Conservation (phyloP, 2,113 vertebrate genomes). For the Sinosuthora webbiana region DNA sequence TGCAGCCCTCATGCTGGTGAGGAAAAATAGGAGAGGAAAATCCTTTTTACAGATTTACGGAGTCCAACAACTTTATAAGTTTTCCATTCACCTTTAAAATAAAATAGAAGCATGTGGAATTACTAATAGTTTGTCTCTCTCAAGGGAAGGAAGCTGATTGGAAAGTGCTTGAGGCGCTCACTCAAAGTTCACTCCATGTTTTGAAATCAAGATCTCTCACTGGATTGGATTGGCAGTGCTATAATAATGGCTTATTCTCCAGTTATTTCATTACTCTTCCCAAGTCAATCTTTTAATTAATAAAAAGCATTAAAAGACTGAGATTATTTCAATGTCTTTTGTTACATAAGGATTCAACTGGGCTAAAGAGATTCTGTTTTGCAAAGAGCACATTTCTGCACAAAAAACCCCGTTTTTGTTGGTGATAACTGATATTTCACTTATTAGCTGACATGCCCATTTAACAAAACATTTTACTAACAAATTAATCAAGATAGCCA, state of each 20-base stretch:
- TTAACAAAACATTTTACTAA: neutral
- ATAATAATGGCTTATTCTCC: neutral
- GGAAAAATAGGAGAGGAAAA: neutral
- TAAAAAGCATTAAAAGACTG: neutral
- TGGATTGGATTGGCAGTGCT: neutral
- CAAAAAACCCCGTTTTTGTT: neutral
- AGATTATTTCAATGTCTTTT: neutral
- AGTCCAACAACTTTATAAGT: neutral
- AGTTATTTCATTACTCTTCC: neutral
- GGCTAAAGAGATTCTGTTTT: neutral
- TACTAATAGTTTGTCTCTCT: neutral
- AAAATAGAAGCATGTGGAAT: neutral
- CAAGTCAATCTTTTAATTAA: neutral
- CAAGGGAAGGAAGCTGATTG: neutral
- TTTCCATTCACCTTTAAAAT: slow-evolving; percentile 27
- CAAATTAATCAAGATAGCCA: neutral
- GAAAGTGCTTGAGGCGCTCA: neutral
- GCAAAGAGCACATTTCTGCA: neutral
- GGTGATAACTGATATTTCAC: neutral
- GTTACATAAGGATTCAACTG: neutral
- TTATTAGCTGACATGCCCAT: neutral
- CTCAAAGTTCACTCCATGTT: neutral
- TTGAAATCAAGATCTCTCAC: slow-evolving; percentile 1
- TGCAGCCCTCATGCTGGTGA: neutral
- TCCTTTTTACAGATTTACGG: neutral